A percentile compares a stretch with the other conserved stretches of the same genome.
Evolutionary conservation across 2,888 invertebrate species (phyloP).

Genomic region (Lysandra bellargus): DNA sequence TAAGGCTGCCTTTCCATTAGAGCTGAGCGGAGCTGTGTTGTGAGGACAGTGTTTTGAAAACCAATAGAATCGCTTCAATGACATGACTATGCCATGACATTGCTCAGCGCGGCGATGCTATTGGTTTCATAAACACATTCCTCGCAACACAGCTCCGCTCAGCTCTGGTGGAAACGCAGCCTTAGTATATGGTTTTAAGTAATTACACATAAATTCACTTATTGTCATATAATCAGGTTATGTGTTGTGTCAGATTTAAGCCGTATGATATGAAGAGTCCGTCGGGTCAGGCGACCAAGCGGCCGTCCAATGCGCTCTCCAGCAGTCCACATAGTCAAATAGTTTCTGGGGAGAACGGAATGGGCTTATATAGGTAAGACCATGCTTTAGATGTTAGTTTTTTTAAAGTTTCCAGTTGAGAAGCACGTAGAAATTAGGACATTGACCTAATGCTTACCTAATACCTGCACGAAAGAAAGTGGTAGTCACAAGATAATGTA

Average conservation of each 20-base stretch:
- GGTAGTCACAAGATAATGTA: no score
- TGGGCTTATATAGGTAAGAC: conserved; percentile 68
- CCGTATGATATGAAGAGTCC: conserved; percentile 82
- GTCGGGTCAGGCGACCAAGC: conserved; percentile 67
- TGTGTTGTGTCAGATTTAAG: conserved; percentile 66
- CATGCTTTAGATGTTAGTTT: not conserved
- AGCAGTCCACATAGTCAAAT: conserved; percentile 61
- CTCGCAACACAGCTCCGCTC: no score
- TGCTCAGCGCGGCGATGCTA: no score
- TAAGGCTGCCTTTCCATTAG: no score
- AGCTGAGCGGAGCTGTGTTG: no score
- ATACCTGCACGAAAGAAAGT: not conserved
- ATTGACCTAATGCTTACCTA: not conserved
- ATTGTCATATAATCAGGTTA: not conserved
- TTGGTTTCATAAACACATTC: no score
- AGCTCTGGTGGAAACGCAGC: no score
- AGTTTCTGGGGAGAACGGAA: conserved; percentile 69
- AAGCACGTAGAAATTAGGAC: not conserved
- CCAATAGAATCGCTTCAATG: no score
- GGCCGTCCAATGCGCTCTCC: conserved; percentile 64
- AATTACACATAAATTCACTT: not conserved
- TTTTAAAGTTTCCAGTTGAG: not conserved
- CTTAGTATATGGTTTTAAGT: no score
- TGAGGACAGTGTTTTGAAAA: no score
- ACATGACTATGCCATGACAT: no score